Percentiles rank a stretch among this genome's conserved stretches.
Evolutionary conservation across 2,113 vertebrate species (phyloP).

Genomic region (Isichthys henryi): DNA sequence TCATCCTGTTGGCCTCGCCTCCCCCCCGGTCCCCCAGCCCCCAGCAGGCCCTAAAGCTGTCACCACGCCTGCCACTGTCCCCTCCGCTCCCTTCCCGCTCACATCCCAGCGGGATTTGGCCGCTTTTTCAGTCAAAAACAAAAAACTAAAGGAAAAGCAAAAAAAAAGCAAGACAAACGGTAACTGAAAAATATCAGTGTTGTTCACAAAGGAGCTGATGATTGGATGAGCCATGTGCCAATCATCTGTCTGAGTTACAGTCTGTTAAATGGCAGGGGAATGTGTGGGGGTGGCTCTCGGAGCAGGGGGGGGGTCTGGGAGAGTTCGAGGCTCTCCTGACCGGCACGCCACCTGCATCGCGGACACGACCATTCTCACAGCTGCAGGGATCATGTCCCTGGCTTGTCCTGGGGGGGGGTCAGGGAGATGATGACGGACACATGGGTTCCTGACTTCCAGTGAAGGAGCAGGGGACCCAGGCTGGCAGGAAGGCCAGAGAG

Average conservation of each 20-base stretch:
- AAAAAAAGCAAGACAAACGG: background rate
- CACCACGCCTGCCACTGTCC: conserved; percentile 39
- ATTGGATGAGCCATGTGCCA: background rate
- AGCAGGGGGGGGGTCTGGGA: background rate
- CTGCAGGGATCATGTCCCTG: conserved; percentile 37
- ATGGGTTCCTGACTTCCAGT: conserved; percentile 57
- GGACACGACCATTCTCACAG: background rate
- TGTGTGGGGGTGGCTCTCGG: background rate
- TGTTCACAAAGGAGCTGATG: background rate
- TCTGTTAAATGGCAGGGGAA: background rate
- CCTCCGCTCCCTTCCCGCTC: conserved; percentile 31
- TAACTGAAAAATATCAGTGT: background rate
- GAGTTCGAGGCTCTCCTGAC: background rate
- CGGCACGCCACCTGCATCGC: background rate
- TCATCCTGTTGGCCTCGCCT: conserved; percentile 56
- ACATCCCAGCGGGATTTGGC: background rate
- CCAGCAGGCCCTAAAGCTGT: conserved; percentile 53
- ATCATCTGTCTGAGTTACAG: background rate
- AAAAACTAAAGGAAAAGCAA: background rate
- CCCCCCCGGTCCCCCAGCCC: conserved; percentile 31
- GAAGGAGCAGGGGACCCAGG: conserved; percentile 44
- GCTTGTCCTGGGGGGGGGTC: conserved; percentile 32
- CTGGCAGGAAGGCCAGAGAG: conserved; percentile 19
- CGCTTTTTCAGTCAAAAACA: background rate
- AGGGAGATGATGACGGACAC: conserved; percentile 53